A percentile compares a stretch with the other conserved stretches of the same genome.
Evolutionary conservation across 2,113 vertebrate species (phyloP).

Genomic region (Tetrax tetrax): DNA sequence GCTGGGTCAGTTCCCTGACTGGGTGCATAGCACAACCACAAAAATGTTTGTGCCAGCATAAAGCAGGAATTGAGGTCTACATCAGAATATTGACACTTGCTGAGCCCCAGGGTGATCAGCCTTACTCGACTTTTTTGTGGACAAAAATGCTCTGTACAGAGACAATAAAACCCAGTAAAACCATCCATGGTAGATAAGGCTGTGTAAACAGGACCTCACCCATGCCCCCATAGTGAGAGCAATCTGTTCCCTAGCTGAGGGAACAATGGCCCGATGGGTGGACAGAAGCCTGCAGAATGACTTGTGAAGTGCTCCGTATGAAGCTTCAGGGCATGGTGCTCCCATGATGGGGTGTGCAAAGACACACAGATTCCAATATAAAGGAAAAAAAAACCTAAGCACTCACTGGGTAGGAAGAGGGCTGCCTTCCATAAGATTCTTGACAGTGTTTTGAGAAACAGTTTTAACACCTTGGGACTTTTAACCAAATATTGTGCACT

Average conservation of each 20-base stretch:
- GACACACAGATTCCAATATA: neutral
- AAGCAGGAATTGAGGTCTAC: neutral
- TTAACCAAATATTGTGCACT: neutral
- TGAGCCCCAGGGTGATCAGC: neutral
- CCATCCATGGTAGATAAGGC: neutral
- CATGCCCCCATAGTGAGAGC: neutral
- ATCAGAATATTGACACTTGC: neutral
- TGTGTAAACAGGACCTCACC: neutral
- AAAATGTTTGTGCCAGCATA: neutral
- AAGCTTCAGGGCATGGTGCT: neutral
- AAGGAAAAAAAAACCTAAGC: neutral
- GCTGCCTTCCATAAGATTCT: neutral
- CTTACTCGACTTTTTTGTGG: neutral
- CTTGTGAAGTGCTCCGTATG: neutral
- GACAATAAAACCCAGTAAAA: neutral
- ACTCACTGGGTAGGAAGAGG: neutral
- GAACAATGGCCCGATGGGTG: neutral
- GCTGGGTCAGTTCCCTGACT: neutral
- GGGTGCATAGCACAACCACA: neutral
- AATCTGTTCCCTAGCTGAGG: neutral
- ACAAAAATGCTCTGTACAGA: neutral
- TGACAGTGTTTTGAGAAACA: neutral
- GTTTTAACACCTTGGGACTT: neutral
- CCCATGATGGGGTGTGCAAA: neutral
- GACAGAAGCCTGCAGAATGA: constrained; percentile 1